phyloP scores from a whole-genome alignment of 2,797 vertebrate genomes.

The Leptatherina wallacei region DNA sequence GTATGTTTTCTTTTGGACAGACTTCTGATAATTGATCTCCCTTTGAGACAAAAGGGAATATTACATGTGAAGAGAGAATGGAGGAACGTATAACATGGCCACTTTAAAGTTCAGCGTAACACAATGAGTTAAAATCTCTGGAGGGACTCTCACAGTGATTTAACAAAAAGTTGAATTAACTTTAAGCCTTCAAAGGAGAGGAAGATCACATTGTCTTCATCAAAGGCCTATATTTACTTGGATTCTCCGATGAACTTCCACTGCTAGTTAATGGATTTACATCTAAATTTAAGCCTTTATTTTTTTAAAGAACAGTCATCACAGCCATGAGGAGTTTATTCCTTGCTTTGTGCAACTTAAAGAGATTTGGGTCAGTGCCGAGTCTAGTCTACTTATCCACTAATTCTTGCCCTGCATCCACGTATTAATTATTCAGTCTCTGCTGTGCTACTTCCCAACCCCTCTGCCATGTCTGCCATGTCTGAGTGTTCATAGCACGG shows the following conservation, averaged over 20 bases:
- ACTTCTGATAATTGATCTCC: background rate
- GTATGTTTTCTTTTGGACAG: background rate
- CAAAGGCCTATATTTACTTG: background rate
- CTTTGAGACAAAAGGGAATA: background rate
- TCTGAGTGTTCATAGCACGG: too few species aligned
- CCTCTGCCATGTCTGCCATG: slow-evolving; percentile 4
- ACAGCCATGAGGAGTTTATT: slow-evolving; percentile 3
- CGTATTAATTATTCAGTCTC: slow-evolving; percentile 48
- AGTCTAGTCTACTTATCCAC: slow-evolving; percentile 29
- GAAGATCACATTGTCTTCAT: background rate
- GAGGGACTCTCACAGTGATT: background rate
- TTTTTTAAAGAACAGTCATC: slow-evolving; percentile 16
- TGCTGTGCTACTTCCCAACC: background rate
- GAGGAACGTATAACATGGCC: background rate
- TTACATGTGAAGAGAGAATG: background rate
- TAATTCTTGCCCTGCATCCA: slow-evolving; percentile 43
- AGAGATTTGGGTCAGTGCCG: slow-evolving; percentile 40
- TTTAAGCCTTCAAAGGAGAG: background rate
- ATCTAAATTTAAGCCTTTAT: background rate
- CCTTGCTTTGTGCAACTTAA: slow-evolving; percentile 16
- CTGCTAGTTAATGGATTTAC: background rate
- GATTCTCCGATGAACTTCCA: background rate
- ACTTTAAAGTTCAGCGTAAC: background rate
- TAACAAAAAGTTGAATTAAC: background rate
- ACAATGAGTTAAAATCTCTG: background rate